Conservation (phyloP, 2,797 vertebrate species). For the Microhierax caerulescens region DNA sequence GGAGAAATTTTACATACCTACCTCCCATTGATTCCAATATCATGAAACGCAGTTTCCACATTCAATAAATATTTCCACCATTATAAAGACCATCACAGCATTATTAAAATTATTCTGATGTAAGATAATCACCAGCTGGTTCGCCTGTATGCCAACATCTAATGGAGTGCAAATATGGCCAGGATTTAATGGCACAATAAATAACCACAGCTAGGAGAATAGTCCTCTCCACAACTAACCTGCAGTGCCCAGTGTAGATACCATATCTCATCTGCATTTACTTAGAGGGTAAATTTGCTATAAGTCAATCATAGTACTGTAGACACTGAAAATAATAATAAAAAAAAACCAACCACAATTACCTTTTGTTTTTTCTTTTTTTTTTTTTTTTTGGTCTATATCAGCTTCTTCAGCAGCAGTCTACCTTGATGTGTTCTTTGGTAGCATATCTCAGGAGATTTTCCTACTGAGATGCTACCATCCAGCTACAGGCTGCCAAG, state of each 20-base stretch:
- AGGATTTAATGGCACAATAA: background rate
- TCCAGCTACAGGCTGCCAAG: background rate
- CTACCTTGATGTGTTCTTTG: background rate
- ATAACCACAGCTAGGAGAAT: background rate
- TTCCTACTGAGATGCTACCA: background rate
- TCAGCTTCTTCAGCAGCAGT: accelerated
- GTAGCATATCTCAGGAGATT: background rate
- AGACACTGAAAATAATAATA: background rate
- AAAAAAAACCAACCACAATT: background rate
- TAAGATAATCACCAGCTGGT: background rate
- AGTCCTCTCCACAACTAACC: background rate
- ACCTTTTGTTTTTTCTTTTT: accelerated
- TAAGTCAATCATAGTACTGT: background rate
- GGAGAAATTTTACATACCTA: background rate
- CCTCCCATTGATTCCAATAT: background rate
- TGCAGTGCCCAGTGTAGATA: background rate
- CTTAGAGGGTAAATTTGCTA: background rate
- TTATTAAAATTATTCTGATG: background rate
- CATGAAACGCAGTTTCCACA: background rate
- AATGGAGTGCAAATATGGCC: background rate
- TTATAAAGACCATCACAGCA: background rate
- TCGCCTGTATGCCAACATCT: background rate
- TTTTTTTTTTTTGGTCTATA: background rate
- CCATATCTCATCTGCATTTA: background rate
- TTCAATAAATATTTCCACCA: background rate